Evolutionary conservation across 1,140 invertebrate species (phyloP), one percentile per base, ranked within the genome.

Genomic region (Prorops nasuta): DNA sequence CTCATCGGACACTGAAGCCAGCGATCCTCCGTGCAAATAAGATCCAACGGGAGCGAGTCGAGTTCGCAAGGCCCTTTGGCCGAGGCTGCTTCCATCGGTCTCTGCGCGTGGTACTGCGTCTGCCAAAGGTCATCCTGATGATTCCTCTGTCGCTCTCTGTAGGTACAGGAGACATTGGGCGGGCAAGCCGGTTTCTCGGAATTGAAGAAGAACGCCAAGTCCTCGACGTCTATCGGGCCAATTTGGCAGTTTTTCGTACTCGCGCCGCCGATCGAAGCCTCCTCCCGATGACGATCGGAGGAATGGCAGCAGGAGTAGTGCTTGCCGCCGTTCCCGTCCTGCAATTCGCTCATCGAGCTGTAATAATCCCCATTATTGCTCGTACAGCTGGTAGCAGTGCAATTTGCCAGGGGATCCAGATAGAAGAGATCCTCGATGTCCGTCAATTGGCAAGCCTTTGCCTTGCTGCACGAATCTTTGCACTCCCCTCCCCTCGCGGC

Each of bases 191-290:
- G 16, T 24, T 45, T n/a, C 3, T 44, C 44, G 1, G 8, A 21
- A 1, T 46, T 41, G 12, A 53, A 49, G 17, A 32, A 64, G 42
- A 38, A 43, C 6, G 54, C 59, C 22, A 75, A 45, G 19, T 75
- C 71, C 37, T 75, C 70, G 9, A 74, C 63, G 46, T 74, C 71
- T 0, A 75, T 40, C 0, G 71, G 54, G 0, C 64, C 63, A 12
- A 57, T 2, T 6, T 51, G 56, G 14, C 58, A 62, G 3, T 10
- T 46, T 14, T 6, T 56, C 2, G 16, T 7, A 1, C 7, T 0
- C 7, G 10, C 1, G 18, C 3, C 2, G 4, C 0, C n/a, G n/a
- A n/a, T n/a, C n/a, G n/a, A n/a, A n/a, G n/a, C n/a, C n/a, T n/a
- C n/a, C n/a, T n/a, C n/a, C n/a, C n/a, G n/a, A n/a, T n/a, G n/a